phyloP scores from a whole-genome alignment of 2,113 vertebrate genomes.

The Pica pica region DNA sequence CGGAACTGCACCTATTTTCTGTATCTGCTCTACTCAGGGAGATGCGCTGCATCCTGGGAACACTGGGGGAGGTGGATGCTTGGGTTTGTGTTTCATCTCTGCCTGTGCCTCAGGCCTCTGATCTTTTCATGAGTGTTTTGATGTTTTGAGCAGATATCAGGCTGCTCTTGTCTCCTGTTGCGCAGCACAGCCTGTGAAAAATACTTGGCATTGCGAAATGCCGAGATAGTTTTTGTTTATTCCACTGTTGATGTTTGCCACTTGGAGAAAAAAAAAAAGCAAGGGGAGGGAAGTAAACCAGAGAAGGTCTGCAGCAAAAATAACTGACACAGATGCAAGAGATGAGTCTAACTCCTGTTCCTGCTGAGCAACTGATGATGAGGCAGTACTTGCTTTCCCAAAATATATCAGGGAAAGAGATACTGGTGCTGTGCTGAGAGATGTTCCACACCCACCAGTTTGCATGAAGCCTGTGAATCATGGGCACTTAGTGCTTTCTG shows the following conservation, averaged over 20 bases:
- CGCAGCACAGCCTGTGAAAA: background rate
- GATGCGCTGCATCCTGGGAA: background rate
- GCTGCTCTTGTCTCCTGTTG: background rate
- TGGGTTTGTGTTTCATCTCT: background rate
- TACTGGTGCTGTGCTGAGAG: background rate
- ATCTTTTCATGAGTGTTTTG: background rate
- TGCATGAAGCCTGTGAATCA: slow-evolving; percentile 24
- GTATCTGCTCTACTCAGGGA: rapidly evolving
- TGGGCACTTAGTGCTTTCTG: background rate
- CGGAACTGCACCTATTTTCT: background rate
- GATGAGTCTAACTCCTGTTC: background rate
- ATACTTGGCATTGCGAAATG: background rate
- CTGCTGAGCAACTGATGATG: slow-evolving; percentile 58
- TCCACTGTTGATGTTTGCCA: background rate
- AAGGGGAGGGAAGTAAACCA: background rate
- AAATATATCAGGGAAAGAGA: slow-evolving; percentile 14
- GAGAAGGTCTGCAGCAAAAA: background rate
- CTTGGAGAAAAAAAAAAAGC: background rate
- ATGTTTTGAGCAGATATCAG: background rate
- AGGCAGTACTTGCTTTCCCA: slow-evolving; percentile 19
- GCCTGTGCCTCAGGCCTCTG: background rate
- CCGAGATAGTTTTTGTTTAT: background rate
- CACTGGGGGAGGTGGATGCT: background rate
- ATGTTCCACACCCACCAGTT: background rate
- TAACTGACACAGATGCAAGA: slow-evolving; percentile 27